Conservation (phyloP, 2,797 vertebrate genomes). For the Melopsittacus undulatus region DNA sequence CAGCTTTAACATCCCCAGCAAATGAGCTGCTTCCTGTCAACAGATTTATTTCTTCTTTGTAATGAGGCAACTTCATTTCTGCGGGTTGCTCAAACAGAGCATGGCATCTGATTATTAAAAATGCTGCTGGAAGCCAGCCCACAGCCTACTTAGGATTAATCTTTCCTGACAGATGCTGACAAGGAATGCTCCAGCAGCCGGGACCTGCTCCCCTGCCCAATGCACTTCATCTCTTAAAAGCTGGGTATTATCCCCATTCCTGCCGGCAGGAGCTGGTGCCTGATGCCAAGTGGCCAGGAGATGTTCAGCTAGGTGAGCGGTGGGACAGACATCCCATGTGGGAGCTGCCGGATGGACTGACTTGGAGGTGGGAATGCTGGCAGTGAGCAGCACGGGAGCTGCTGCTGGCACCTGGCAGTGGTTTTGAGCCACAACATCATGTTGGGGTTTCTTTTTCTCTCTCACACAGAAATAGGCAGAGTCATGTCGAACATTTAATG, state of each 20-base stretch:
- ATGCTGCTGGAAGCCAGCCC: constrained; percentile 58
- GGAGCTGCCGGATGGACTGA: fast-evolving
- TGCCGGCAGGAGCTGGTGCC: neutral
- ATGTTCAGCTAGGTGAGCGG: fast-evolving
- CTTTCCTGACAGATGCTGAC: constrained; percentile 64
- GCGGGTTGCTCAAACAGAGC: neutral
- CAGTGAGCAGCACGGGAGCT: neutral
- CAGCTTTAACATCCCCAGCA: neutral
- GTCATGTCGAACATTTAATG: neutral
- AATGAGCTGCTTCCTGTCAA: neutral
- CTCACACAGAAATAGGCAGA: neutral
- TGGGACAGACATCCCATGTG: neutral
- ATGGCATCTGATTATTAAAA: constrained; percentile 66
- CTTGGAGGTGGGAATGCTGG: fast-evolving
- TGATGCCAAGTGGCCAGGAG: neutral
- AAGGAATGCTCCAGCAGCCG: constrained; percentile 29
- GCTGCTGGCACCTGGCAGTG: fast-evolving
- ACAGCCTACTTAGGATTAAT: constrained; percentile 64
- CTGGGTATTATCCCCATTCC: neutral
- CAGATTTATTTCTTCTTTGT: neutral
- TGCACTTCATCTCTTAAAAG: constrained; percentile 57
- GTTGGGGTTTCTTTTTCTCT: neutral
- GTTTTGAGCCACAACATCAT: neutral
- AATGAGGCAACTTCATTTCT: constrained; percentile 34
- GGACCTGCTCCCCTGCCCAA: constrained; percentile 6